Evolutionary conservation across 1,140 invertebrate species (phyloP).

Genomic region (Drosophila albomicans): DNA sequence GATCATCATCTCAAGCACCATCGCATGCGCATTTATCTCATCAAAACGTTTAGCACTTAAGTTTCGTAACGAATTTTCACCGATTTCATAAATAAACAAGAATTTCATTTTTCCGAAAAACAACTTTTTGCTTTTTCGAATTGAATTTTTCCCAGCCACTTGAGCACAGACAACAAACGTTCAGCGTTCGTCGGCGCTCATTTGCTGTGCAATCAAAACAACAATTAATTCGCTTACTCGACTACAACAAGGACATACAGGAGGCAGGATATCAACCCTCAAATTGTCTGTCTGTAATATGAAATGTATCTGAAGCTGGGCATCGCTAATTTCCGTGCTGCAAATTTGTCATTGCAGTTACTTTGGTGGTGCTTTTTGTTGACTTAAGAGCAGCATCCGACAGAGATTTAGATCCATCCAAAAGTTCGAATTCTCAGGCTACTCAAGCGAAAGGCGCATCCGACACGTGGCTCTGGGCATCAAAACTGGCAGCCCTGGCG

Average conservation of each 20-base stretch:
- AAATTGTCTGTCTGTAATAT: conserved; percentile 80
- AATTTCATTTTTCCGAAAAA: conserved; percentile 61
- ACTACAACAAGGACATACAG: conserved; percentile 26
- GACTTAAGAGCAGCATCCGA: background rate
- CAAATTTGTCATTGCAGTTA: conserved; percentile 74
- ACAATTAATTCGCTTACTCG: conserved; percentile 77
- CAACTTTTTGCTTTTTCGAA: conserved; percentile 8
- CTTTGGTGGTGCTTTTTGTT: conserved; percentile 13
- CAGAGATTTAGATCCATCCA: conserved; percentile 40
- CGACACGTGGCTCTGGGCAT: conserved; percentile 55
- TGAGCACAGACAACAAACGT: conserved; percentile 27
- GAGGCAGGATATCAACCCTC: conserved; percentile 58
- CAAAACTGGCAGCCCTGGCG: background rate
- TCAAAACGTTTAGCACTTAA: conserved; percentile 50
- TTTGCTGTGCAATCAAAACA: conserved; percentile 77
- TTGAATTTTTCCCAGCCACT: conserved; percentile 67
- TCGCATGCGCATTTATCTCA: background rate
- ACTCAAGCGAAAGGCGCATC: conserved; percentile 75
- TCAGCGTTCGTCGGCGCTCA: conserved; percentile 9
- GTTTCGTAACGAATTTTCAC: conserved; percentile 76
- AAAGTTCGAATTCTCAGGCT: conserved; percentile 56
- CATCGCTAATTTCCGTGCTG: conserved; percentile 79
- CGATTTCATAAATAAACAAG: conserved; percentile 58
- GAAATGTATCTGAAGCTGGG: conserved; percentile 76
- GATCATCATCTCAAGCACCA: background rate